Evolutionary conservation across 2,797 vertebrate species (phyloP).

Genomic region (Fringilla coelebs): DNA sequence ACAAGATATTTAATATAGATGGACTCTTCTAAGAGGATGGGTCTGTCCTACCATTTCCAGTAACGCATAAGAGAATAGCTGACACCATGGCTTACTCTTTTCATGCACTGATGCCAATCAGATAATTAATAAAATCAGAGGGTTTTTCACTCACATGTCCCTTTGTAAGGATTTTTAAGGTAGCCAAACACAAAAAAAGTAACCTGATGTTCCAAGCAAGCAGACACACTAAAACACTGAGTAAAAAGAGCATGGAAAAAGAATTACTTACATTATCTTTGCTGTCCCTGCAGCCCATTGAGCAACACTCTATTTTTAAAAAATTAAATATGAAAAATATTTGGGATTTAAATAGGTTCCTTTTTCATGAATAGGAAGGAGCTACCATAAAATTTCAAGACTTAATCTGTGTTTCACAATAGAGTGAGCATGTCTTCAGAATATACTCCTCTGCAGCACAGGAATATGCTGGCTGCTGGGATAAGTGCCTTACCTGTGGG

Average conservation of each 20-base stretch:
- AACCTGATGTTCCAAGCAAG: background rate
- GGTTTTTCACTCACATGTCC: background rate
- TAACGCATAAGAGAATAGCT: background rate
- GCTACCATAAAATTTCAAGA: background rate
- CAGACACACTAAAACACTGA: background rate
- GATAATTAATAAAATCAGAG: background rate
- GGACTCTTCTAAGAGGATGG: background rate
- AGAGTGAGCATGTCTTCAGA: background rate
- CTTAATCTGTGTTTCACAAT: background rate
- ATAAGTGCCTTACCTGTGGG: constrained; percentile 68
- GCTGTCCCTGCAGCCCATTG: background rate
- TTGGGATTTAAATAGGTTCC: background rate
- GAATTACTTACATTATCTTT: background rate
- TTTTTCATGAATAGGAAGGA: background rate
- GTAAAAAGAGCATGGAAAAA: background rate
- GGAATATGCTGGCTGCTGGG: background rate
- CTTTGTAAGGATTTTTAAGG: background rate
- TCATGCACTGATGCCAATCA: background rate
- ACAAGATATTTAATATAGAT: background rate
- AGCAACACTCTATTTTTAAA: background rate
- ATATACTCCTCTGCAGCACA: background rate
- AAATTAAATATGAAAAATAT: background rate
- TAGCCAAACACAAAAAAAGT: background rate
- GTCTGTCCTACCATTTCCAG: background rate
- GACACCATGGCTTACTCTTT: accelerated